Evolutionary conservation across 2,888 invertebrate genomes (phyloP).

Genomic region (Harmothoe impar): DNA sequence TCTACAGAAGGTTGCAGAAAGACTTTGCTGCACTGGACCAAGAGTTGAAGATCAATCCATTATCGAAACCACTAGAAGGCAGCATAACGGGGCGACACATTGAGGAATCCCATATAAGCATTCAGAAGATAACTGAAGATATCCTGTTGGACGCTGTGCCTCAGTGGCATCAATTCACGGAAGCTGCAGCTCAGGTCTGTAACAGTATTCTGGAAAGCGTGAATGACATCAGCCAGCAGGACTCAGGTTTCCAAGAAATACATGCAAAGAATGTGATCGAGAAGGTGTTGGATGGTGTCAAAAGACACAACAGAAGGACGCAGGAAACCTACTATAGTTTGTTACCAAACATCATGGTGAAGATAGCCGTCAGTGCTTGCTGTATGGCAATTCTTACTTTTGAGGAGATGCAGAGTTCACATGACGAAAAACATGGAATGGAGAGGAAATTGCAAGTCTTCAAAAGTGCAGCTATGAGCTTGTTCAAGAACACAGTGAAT

Average conservation of each 20-base stretch:
- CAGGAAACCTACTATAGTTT: not conserved
- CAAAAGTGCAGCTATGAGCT: not conserved
- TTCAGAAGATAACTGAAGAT: too few species aligned
- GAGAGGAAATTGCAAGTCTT: not conserved
- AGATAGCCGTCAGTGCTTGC: not conserved
- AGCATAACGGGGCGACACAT: too few species aligned
- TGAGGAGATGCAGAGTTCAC: not conserved
- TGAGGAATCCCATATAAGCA: too few species aligned
- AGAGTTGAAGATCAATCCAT: too few species aligned
- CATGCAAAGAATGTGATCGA: conserved; percentile 27
- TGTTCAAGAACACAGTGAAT: conserved; percentile 9
- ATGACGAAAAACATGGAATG: conserved; percentile 36
- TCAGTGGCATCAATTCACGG: too few species aligned
- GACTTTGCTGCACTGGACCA: too few species aligned
- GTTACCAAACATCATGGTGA: conserved; percentile 52
- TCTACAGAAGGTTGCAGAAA: too few species aligned
- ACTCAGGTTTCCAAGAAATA: conserved; percentile 22
- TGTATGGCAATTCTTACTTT: not conserved
- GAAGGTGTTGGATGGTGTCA: conserved; percentile 22
- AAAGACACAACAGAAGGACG: not conserved
- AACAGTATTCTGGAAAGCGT: too few species aligned
- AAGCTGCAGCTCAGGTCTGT: too few species aligned
- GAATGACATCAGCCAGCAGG: too few species aligned
- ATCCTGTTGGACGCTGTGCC: too few species aligned
- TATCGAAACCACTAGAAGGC: too few species aligned